Evolutionary conservation across 2,888 invertebrate genomes (phyloP), one percentile per base, ranked within the genome.

Genomic region (Clostera curtula): DNA sequence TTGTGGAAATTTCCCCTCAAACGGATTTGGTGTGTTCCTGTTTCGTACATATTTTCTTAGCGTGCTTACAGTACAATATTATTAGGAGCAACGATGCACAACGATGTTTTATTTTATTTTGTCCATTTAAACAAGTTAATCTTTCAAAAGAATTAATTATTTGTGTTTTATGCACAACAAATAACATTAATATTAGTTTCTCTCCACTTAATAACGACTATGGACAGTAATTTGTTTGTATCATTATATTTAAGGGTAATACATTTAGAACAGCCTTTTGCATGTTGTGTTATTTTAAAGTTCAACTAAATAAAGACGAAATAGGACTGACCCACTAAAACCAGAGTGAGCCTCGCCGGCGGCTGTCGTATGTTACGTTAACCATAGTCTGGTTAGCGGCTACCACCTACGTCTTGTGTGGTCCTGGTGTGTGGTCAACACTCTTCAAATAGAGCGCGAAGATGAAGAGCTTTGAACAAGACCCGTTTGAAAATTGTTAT

Each of bases 341-440:
- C 6, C 27, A 25, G 34, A 10, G 15, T 14, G 8, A 8, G 19
- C 19, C 22, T 40, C 19, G 51, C 55, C 54, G 25, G 45, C 31
- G 52, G 51, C 43, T 30, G 31, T 40, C 34, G 33, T 31, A 30
- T 8, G 31, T 38, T 33, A 43, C 47, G 47, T 27, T 60, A 58
- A 60, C 56, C 51, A 58, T 47, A 49, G 56, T 41, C 54, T 43
- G 34, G 43, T 47, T 20, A 29, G 31, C 27, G 31, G 59, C 61
- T 63, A 67, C 69, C 63, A 62, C 61, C 65, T 57, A 49, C 67
- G 53, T 44, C 60, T 40, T 69, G 72, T 71, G 72, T 68, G 72
- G 72, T 67, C 71, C 44, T 27, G 34, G 24, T 35, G 53, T 56
- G 59, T 49, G 61, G 57, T 52, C 60, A 27, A 37, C 33, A 35